Percentiles rank a stretch among this genome's conserved stretches.
Conservation (phyloP, 2,113 vertebrate genomes). For the Chroicocephalus ridibundus region DNA sequence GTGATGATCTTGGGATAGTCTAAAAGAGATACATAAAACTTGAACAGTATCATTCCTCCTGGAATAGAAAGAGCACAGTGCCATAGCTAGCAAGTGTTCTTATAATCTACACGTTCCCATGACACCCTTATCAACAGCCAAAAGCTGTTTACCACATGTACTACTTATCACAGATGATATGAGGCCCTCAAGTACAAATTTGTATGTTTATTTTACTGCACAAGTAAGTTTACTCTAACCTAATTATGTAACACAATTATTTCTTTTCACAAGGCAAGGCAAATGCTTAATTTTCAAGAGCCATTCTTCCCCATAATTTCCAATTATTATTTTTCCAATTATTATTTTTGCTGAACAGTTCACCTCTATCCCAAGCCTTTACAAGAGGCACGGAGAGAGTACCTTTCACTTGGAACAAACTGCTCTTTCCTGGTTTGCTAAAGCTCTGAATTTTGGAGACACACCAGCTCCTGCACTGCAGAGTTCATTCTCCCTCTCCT, state of each 20-base stretch:
- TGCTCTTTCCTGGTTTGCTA: not conserved
- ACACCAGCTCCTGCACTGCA: not conserved
- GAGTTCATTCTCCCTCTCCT: not conserved
- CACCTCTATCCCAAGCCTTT: not conserved
- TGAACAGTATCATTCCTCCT: not conserved
- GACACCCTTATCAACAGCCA: constrained; percentile 36
- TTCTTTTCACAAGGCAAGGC: not conserved
- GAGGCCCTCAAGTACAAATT: not conserved
- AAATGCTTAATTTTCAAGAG: not conserved
- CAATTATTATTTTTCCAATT: not conserved
- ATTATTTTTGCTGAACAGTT: not conserved
- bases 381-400: not conserved
- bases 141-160: constrained; percentile 13
- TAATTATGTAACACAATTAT: not conserved
- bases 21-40: not conserved
- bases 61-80: not conserved
- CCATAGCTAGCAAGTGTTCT: not conserved
- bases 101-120: not conserved
- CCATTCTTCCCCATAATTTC: not conserved
- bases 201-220: not conserved
- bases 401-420: not conserved
- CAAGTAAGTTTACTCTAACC: not conserved
- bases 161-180: not conserved
- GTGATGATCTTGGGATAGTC: not conserved
- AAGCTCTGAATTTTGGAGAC: not conserved